Base-by-base conservation (phyloP, 2,797 vertebrate genomes). In the Gambusia yucatana region DNA sequence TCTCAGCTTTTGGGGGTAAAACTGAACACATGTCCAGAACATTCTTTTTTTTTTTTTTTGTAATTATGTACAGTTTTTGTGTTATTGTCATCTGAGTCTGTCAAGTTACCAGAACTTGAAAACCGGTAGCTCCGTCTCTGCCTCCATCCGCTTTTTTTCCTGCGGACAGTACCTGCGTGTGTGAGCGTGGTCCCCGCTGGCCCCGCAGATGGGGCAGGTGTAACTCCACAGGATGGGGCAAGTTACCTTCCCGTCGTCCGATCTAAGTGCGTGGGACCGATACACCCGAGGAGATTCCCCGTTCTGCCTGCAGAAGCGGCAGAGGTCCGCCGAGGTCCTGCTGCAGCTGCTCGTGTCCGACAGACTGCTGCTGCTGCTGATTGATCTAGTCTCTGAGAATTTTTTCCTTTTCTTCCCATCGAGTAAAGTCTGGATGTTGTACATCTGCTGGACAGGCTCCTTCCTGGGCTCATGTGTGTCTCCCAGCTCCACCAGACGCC, bases 291-390 rank as follows among this genome's bases (percentile, higher is more conserved):
- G 76, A 0, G 96, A 93, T 81, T 97, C 97, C 0, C 96, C 96
- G 1, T 98, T 98, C 73, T 96, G 96, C 25, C 92, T 96, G 81
- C 97, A 98, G 85, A 98, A 97, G 77, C 92, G 94, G 61, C 97
- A 98, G 71, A 61, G 71, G 28, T 59, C 72, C 0, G 84, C 13
- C 0, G 84, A 14, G 0, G 50, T 20, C 36, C 48, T 73, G 70
- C 50, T 72, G 73, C 50, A 59, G 67, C 52, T 50, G 82, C 77
- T 81, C 41, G 52, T 30, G 84, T 90, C 92, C 3, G 92, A 90
- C 13, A 43, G 14, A 36, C 77, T 86, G 33, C 47, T 50, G 69
- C 43, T 41, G 50, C 50, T 75, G 80, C 77, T 81, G 20, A 25
- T 33, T 0, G 85, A 82, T 0, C 78, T 50, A 2, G n/a, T 77